Percentiles rank a stretch among this genome's conserved stretches.
These are phyloP conservation scores for Liopterus haemorrhoidalis DNA, from an alignment of 2,888 invertebrate species.

Conservation along the genomic window DNA sequence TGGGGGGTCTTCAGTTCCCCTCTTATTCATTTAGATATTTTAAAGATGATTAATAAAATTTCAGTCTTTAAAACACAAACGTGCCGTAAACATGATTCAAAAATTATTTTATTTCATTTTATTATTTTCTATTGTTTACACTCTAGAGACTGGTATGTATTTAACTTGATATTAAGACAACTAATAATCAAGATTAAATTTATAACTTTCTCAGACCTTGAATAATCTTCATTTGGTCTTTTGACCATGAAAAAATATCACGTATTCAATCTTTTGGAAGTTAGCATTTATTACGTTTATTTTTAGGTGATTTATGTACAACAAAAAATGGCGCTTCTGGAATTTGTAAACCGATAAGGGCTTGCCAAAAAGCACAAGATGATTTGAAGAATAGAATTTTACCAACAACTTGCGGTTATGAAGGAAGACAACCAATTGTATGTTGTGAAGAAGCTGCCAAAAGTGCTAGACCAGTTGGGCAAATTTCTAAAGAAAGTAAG, in stretches of 20 bases:
- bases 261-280: background rate
- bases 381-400: slow-evolving; percentile 4
- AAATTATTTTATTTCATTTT: no score
- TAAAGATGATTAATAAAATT: no score
- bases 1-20: no score
- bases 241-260: background rate
- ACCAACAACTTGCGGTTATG: slow-evolving; percentile 29
- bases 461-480: slow-evolving; percentile 4
- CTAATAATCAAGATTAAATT: no score
- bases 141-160: no score
- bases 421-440: slow-evolving; percentile 29
- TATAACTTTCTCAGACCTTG: no score
- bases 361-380: slow-evolving; percentile 5
- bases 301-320: slow-evolving; percentile 4
- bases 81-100: no score
- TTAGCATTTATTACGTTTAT: background rate
- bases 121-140: no score
- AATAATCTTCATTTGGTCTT: slow-evolving; percentile 5
- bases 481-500: slow-evolving; percentile 16
- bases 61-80: no score
- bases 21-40: no score
- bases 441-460: slow-evolving; percentile 31
- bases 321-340: background rate
- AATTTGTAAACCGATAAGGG: background rate
- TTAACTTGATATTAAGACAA: no score